Conservation (phyloP, 1,140 invertebrate species). For the Brachionus koreanus region DNA sequence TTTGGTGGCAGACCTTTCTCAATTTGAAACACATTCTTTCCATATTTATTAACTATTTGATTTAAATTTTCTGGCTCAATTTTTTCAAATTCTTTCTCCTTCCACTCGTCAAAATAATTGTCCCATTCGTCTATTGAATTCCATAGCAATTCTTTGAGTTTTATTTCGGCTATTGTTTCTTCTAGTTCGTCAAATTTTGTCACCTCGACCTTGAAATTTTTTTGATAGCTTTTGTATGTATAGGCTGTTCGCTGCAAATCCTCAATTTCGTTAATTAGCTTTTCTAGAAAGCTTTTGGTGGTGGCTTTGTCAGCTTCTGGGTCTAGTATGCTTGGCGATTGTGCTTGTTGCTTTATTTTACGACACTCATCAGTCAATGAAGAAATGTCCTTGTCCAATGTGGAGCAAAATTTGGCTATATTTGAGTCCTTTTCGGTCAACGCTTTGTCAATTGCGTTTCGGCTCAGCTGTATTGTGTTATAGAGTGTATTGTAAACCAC, state of each 20-base stretch:
- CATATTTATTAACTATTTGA: conserved; percentile 65
- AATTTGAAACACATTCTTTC: conserved; percentile 70
- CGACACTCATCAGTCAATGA: conserved; percentile 58
- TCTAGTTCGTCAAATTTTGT: conserved; percentile 74
- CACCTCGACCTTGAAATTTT: conserved; percentile 67
- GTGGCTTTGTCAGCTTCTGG: conserved; percentile 66
- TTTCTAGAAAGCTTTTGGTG: conserved; percentile 64
- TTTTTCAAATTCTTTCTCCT: conserved; percentile 65
- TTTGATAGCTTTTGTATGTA: conserved; percentile 63
- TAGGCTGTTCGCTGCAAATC: conserved; percentile 65
- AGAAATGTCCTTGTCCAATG: conserved; percentile 58
- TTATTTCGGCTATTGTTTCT: conserved; percentile 71
- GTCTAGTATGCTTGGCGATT: conserved; percentile 69
- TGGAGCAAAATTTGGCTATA: conserved; percentile 56
- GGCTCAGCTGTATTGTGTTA: conserved; percentile 56
- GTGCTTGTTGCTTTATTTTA: conserved; percentile 56
- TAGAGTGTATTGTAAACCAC: conserved; percentile 62
- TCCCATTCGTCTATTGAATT: conserved; percentile 71
- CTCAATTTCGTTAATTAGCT: conserved; percentile 64
- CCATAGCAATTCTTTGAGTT: conserved; percentile 72
- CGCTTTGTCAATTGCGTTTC: conserved; percentile 58
- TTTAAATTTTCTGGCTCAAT: conserved; percentile 70
- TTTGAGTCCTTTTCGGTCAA: conserved; percentile 58
- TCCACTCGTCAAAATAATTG: conserved; percentile 64
- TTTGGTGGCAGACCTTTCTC: conserved; percentile 66